Conservation (phyloP, 1,140 invertebrate genomes). For the Steinernema khuongi region DNA sequence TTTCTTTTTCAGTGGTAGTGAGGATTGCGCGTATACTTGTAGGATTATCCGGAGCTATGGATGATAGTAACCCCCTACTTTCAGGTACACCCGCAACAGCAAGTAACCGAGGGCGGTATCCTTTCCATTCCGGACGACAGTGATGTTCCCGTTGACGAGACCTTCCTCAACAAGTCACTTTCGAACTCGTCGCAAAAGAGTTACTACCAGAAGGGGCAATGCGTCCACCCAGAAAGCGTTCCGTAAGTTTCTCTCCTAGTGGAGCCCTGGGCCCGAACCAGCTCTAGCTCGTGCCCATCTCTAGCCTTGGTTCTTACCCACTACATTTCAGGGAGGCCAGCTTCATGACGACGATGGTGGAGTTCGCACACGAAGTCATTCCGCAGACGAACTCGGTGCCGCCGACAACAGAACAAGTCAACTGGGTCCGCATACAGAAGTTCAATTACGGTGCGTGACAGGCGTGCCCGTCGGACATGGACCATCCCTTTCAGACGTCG, state of each 20-base stretch:
- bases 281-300: too few relatives aligned
- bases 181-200: slow-evolving; percentile 4
- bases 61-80: background rate
- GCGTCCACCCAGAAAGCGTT: slow-evolving; percentile 34
- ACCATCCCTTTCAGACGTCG: background rate
- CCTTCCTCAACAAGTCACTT: background rate
- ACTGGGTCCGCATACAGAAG: slow-evolving; percentile 55
- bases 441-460: slow-evolving; percentile 34
- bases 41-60: background rate
- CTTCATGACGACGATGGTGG: slow-evolving; percentile 42
- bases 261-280: too few relatives aligned
- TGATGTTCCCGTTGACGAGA: slow-evolving; percentile 19
- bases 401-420: slow-evolving; percentile 41
- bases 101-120: background rate
- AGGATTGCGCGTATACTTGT: too few relatives aligned
- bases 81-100: slow-evolving; percentile 29
- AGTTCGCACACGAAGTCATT: slow-evolving; percentile 54
- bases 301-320: slow-evolving; percentile 24
- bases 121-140: slow-evolving; percentile 16
- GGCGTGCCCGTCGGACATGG: background rate
- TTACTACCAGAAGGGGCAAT: slow-evolving; percentile 37
- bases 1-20: background rate
- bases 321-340: slow-evolving; percentile 34
- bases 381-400: slow-evolving; percentile 18
- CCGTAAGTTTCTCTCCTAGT: slow-evolving; percentile 38